Evolutionary conservation across 1,140 invertebrate species (phyloP).

Genomic region (Holcopasites calliopsidis): DNA sequence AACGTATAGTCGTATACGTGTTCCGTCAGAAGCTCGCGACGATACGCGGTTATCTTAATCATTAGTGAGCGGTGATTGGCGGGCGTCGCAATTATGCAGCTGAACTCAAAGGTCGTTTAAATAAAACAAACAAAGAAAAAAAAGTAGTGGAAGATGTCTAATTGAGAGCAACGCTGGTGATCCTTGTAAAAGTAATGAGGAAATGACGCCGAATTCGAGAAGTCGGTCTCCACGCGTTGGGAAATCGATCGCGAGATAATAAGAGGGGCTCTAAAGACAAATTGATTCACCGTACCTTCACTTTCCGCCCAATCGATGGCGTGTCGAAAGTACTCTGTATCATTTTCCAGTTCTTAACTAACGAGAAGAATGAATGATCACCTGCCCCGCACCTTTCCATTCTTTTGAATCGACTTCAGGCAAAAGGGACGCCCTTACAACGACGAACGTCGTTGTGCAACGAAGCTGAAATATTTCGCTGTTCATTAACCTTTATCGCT

Average conservation of each 20-base stretch:
- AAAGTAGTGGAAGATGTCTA: too few species aligned
- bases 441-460: constrained; percentile 18
- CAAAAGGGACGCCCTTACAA: neutral
- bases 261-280: neutral
- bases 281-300: constrained; percentile 25
- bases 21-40: too few species aligned
- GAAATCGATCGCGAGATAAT: constrained; percentile 1
- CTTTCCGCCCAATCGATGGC: constrained; percentile 3
- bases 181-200: neutral
- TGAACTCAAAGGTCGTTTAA: too few species aligned
- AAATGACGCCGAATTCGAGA: neutral
- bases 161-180: neutral
- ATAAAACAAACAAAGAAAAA: too few species aligned
- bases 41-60: too few species aligned
- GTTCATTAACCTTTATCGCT: constrained; percentile 33
- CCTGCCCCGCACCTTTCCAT: too few species aligned
- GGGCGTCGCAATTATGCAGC: too few species aligned
- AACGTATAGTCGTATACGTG: too few species aligned
- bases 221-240: neutral
- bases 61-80: too few species aligned
- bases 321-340: constrained; percentile 19
- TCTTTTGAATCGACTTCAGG: too few species aligned
- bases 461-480: constrained; percentile 38
- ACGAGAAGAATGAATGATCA: too few species aligned
- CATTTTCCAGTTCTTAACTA: neutral